Percentiles rank a stretch among this genome's conserved stretches.
Conservation (phyloP, 2,888 invertebrate species). For the Rhagonycha lutea region DNA sequence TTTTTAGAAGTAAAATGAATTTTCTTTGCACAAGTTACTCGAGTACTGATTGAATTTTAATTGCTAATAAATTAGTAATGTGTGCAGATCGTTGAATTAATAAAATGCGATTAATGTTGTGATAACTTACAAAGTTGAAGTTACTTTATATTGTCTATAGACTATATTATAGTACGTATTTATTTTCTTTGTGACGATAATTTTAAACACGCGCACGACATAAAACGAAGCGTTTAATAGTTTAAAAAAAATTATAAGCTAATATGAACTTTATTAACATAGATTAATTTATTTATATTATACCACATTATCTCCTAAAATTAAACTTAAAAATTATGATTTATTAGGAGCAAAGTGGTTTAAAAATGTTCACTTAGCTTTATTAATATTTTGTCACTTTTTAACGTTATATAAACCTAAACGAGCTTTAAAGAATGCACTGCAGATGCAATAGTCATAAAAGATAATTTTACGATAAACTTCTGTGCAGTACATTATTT, state of each 20-base stretch:
- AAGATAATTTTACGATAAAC: conserved; percentile 17
- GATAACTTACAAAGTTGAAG: conserved; percentile 2
- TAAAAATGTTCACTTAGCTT: conserved; percentile 2
- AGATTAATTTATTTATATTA: not conserved
- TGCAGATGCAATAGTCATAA: conserved; percentile 14
- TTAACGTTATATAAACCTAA: conserved; percentile 1
- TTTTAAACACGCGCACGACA: conserved; percentile 23
- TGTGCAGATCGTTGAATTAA: conserved; percentile 4
- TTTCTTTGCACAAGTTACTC: not conserved
- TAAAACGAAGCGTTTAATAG: conserved; percentile 19
- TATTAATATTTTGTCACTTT: conserved; percentile 23
- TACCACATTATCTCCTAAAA: not conserved
- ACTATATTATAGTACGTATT: not conserved
- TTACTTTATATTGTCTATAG: conserved; percentile 3
- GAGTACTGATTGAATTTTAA: not conserved
- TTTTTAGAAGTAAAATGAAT: not conserved
- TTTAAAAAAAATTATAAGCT: conserved; percentile 10
- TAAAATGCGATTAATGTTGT: conserved; percentile 5
- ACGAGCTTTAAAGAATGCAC: conserved; percentile 13
- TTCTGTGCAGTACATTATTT: conserved; percentile 12
- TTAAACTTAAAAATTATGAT: not conserved
- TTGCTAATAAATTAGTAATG: not conserved
- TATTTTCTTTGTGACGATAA: conserved; percentile 3
- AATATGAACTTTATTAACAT: conserved; percentile 10
- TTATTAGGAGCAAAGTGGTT: conserved; percentile 4